Percentiles rank a stretch among this genome's conserved stretches.
These are phyloP conservation scores for Enteromius paludinosus DNA, from an alignment of 2,797 vertebrate genomes.

Conservation along the genomic window DNA sequence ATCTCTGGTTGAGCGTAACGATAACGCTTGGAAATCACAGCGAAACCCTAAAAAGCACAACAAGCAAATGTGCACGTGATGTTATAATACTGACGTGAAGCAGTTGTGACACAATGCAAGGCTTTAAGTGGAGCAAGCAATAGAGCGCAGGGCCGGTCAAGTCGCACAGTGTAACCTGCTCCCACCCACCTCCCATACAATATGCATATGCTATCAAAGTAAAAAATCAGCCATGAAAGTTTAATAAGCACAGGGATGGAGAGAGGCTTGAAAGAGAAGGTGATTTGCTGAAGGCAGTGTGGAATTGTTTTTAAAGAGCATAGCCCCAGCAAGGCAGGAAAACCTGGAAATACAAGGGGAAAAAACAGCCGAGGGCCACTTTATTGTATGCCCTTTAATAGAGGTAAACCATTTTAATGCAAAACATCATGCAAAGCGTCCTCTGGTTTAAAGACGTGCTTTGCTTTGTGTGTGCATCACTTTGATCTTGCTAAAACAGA, in stretches of 20 bases:
- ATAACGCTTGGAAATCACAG: neutral
- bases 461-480: constrained; percentile 16
- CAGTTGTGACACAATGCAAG: constrained; percentile 56
- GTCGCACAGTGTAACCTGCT: constrained; percentile 61
- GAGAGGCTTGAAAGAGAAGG: constrained; percentile 66
- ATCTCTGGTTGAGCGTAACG: neutral
- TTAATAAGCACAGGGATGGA: constrained; percentile 74
- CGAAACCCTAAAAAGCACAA: constrained; percentile 5
- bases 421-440: constrained; percentile 21
- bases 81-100: constrained; percentile 38
- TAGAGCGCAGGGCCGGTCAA: constrained; percentile 53
- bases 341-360: constrained; percentile 66
- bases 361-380: constrained; percentile 68
- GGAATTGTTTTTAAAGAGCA: constrained; percentile 77
- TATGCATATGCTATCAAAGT: constrained; percentile 81
- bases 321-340: constrained; percentile 68
- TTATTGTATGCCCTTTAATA: constrained; percentile 60
- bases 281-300: constrained; percentile 73
- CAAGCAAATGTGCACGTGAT: constrained; percentile 39
- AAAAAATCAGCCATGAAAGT: constrained; percentile 78
- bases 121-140: constrained; percentile 30
- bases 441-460: constrained; percentile 16
- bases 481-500: constrained; percentile 34
- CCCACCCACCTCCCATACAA: constrained; percentile 68
- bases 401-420: constrained; percentile 39